phyloP scores from a whole-genome alignment of 2,797 vertebrate genomes.

The Apodemus agrarius region DNA sequence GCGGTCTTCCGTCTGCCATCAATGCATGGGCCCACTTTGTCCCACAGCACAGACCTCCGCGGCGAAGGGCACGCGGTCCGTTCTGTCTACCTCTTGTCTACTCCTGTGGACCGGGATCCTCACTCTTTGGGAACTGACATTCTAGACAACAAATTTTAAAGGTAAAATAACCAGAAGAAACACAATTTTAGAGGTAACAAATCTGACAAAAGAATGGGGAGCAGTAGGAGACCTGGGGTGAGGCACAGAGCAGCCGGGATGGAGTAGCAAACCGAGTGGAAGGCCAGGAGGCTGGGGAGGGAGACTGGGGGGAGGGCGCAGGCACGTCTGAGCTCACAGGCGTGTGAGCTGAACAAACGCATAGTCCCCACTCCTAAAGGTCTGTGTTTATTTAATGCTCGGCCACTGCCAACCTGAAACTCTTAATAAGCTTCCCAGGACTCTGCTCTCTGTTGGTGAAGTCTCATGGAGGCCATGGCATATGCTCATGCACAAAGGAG shows the following conservation, averaged over 20 bases:
- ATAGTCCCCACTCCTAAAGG: background rate
- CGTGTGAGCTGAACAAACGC: background rate
- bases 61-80: background rate
- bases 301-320: accelerated
- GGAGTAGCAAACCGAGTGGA: background rate
- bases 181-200: constrained; percentile 1
- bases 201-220: constrained; percentile 30
- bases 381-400: background rate
- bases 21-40: constrained; percentile 1
- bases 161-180: background rate
- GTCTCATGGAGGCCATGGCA: background rate
- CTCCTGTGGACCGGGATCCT: background rate
- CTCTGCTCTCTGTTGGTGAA: background rate
- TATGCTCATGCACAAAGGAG: background rate
- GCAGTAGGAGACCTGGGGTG: no score
- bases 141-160: background rate
- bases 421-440: background rate
- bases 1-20: constrained; percentile 29
- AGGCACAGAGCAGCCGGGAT: background rate
- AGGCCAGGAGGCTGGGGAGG: no score
- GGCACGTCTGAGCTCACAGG: background rate
- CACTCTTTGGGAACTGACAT: background rate
- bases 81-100: constrained; percentile 1
- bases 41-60: background rate
- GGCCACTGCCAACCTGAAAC: background rate